Evolutionary conservation across 2,797 vertebrate species (phyloP).

Genomic region (Natrix natrix): DNA sequence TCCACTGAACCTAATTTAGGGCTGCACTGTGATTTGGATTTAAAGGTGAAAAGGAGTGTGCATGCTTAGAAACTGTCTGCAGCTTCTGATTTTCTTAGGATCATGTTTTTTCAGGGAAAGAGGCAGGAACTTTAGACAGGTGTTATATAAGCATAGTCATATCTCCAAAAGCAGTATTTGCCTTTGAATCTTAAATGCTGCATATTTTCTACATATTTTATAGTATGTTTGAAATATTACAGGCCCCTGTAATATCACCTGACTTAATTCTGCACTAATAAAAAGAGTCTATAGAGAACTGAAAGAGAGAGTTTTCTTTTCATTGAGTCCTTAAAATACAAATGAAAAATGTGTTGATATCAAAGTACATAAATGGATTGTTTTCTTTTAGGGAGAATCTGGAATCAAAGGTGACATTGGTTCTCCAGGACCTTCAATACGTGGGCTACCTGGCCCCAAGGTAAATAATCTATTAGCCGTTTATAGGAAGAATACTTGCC

Average conservation of each 20-base stretch:
- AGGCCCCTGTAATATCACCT: background rate
- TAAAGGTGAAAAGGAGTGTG: background rate
- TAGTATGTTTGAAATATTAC: background rate
- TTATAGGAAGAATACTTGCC: background rate
- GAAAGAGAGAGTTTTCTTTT: background rate
- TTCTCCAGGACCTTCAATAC: conserved; percentile 70
- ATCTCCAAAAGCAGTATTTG: background rate
- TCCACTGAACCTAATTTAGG: background rate
- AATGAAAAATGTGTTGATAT: background rate
- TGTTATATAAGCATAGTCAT: background rate
- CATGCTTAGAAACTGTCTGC: background rate
- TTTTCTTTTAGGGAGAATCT: conserved; percentile 76
- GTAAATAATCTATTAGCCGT: conserved; percentile 58
- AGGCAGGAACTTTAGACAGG: background rate
- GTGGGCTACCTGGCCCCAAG: conserved; percentile 80
- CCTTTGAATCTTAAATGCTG: background rate
- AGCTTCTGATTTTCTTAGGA: background rate
- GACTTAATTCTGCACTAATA: background rate
- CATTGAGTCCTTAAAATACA: background rate
- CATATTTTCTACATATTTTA: background rate
- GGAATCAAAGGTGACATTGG: conserved; percentile 76
- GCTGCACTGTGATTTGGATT: background rate
- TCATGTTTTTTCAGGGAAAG: background rate
- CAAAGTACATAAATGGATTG: background rate
- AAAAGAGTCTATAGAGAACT: background rate